Base-by-base conservation (phyloP, 2,113 vertebrate species). In the Podarcis muralis region DNA sequence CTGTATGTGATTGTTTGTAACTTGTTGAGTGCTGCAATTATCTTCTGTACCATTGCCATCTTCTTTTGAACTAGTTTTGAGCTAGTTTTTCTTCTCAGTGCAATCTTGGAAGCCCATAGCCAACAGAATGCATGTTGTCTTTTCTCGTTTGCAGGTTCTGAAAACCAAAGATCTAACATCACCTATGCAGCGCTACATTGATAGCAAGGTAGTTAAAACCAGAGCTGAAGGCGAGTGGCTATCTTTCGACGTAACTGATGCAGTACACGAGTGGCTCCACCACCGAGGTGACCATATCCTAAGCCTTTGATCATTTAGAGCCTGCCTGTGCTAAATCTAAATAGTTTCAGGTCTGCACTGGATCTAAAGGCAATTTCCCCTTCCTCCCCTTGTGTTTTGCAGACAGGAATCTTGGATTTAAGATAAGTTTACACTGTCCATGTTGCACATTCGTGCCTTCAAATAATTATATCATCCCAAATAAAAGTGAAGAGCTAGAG, bases 401-500 rank as follows among this genome's bases (percentile, higher is more conserved):
- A 99, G 99, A 98, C 94, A 98, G 98, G 85, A 99, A 99, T 93
- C 97, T 98, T 85, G 99, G 99, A 88, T 97, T 99, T 96, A 99
- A 99, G 95, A 97, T 99, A 96, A 99, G 98, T 82, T 97, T 99
- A 89, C 99, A 99, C 93, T 99, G 99, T 96, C 98, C 98, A 0
- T 99, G 99, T 96, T 99, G 99, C 91, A 99, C 98, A 82, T 99
- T 99, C 1, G 95, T 99, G 82, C 98, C 98, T 2, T 98, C 98
- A 86, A 99, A 98, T 95, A 99, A 99, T 97, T 99, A 99, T 95
- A 99, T 99, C 18, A 98, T 99, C 91, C 98, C 98, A 92, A 99
- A 99, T 95, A 98, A 99, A 97, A 99, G 98, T 13, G 99, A 99
- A 94, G 98, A 99, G 88, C 97, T 99, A 88, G 99, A 99, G 95